phyloP scores from a whole-genome alignment of 2,797 vertebrate species.

The Leptatherina wallacei region DNA sequence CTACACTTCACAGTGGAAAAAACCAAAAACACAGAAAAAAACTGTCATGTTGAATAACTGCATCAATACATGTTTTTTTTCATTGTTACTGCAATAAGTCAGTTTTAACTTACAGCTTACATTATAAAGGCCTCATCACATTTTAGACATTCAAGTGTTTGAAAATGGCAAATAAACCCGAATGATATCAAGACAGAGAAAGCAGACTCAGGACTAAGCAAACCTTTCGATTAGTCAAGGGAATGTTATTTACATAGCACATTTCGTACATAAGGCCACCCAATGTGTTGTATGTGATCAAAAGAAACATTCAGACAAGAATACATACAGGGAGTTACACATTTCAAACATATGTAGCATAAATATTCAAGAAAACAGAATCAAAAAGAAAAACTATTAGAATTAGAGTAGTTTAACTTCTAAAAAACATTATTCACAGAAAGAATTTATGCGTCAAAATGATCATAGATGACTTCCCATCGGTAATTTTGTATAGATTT shows the following conservation, averaged over 20 bases:
- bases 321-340: too few relatives aligned
- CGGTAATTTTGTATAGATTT: too few relatives aligned
- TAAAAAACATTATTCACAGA: too few relatives aligned
- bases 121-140: neutral
- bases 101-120: neutral
- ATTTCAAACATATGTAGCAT: too few relatives aligned
- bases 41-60: neutral
- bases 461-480: too few relatives aligned
- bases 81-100: neutral
- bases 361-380: too few relatives aligned
- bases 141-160: neutral
- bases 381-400: too few relatives aligned
- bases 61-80: neutral
- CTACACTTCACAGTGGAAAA: constrained; percentile 6
- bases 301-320: too few relatives aligned
- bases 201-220: neutral
- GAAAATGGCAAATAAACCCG: neutral
- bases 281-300: too few relatives aligned
- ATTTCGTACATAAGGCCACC: neutral
- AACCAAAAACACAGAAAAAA: constrained; percentile 1
- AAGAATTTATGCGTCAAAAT: too few relatives aligned
- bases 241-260: too few relatives aligned
- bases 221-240: neutral
- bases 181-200: neutral
- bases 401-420: too few relatives aligned